Base-by-base conservation (phyloP, 2,888 invertebrate species). In the Lasioglossum leucozonium region DNA sequence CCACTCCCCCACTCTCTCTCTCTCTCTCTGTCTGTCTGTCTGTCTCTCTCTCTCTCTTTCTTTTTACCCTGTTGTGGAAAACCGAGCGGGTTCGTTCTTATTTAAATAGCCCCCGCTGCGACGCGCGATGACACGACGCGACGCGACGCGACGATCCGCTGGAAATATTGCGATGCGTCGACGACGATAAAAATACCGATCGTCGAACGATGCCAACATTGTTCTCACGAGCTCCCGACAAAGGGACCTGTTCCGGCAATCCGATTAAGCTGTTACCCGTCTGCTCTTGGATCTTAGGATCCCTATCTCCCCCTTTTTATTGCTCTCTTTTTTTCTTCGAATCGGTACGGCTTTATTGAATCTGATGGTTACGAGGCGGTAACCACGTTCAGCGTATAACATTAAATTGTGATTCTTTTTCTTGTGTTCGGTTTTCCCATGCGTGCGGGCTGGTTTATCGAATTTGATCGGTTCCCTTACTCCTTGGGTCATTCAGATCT, bases 131-230 rank as follows among this genome's bases (percentile, higher is more conserved):
- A 3, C 34, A 34, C 34, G 34, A 34, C 34, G 3, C 34, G 44
- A 44, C 44, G 11, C 44, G 10, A 13, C 44, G 47, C 1, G 26
- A 26, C 58, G 58, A 4, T 1, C 26, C 26, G 58, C 58, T 58
- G 58, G 58, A 58, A 30, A 58, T 58, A 58, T 58, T 58, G 26
- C 58, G 26, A 30, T 58, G 58, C 58, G 58, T 58, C 58, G 58
- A 26, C 58, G 16, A 8, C 62, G 67, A 80, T 72, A 80, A 75
- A 82, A 75, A 42, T 75, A 75, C n/a, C n/a, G n/a, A n/a, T 65
- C 74, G 2, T 13, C n/a, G 74, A 74, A 74, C 42, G 73, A 13
- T 44, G 67, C 67, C 79, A 73, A 74, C 73, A 58, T 69, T 71
- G 81, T 79, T 62, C 40, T 58, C 58, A 16, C 58, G 58, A 26